A percentile compares a stretch with the other conserved stretches of the same genome.
Evolutionary conservation across 2,888 invertebrate species (phyloP).

Genomic region (Flabesymbios commensalis): DNA sequence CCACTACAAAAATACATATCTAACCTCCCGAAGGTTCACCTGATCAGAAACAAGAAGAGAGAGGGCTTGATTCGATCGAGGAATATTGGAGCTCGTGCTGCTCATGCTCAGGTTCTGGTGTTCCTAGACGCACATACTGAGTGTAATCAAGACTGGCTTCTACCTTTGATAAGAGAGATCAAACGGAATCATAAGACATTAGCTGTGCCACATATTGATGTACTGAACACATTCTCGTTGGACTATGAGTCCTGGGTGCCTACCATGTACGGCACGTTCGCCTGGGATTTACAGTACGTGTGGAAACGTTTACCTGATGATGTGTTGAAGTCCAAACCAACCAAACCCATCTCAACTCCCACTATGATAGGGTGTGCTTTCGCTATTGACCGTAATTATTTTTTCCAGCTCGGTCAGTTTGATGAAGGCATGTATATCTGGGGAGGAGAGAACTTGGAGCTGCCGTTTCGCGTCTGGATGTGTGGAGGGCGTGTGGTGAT

Average conservation of each 20-base stretch:
- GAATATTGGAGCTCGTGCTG: conserved; percentile 33
- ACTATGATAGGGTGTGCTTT: conserved; percentile 31
- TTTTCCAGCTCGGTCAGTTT: conserved; percentile 23
- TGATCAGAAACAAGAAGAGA: conserved; percentile 32
- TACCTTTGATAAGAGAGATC: conserved; percentile 35
- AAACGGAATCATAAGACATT: conserved; percentile 28
- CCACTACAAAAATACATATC: conserved; percentile 20
- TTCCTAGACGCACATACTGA: conserved; percentile 38
- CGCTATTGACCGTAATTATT: conserved; percentile 22
- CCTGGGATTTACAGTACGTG: conserved; percentile 35
- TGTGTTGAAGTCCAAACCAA: neutral
- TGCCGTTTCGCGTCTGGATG: conserved; percentile 81
- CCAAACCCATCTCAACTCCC: conserved; percentile 17
- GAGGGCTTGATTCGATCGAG: conserved; percentile 40
- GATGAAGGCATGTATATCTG: conserved; percentile 31
- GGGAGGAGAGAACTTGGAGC: conserved; percentile 34
- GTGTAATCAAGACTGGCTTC: conserved; percentile 32
- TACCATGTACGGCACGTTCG: conserved; percentile 33
- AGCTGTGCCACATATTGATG: conserved; percentile 35
- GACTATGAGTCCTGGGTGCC: conserved; percentile 23
- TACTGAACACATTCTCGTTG: conserved; percentile 28
- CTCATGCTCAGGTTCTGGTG: conserved; percentile 34
- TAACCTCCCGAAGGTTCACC: conserved; percentile 16
- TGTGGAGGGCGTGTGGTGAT: conserved; percentile 95
- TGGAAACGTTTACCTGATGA: conserved; percentile 16